Percentiles rank a stretch among this genome's conserved stretches.
These are phyloP conservation scores for Oscarella lobularis DNA, from an alignment of 37 sponge, comb jelly and placozoan genomes.

Conservation along the genomic window DNA sequence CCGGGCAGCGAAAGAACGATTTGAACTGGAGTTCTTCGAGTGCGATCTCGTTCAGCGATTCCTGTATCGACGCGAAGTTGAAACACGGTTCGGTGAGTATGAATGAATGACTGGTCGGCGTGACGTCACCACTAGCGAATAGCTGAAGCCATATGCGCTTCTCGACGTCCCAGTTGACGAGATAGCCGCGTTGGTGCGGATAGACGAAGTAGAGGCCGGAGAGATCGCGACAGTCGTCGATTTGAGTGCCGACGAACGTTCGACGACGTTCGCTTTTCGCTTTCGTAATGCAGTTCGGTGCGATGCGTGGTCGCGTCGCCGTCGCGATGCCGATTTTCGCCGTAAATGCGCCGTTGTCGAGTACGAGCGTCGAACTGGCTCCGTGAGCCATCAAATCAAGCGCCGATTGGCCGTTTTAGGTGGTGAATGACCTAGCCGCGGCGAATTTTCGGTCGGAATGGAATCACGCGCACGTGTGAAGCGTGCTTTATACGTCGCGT, in stretches of 20 bases:
- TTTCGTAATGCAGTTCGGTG: conserved; percentile 77
- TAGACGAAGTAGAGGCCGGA: conserved; percentile 71
- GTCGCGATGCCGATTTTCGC: conserved; percentile 48
- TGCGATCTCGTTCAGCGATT: conserved; percentile 71
- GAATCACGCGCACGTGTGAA: no score
- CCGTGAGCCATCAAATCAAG: no score
- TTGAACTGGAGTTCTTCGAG: conserved; percentile 88
- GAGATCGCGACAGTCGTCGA: conserved; percentile 79
- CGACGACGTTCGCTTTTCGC: conserved; percentile 71
- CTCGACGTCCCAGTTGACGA: conserved; percentile 94
- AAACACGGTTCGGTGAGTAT: conserved; percentile 84
- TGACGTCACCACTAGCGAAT: conserved; percentile 19
- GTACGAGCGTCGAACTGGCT: conserved; percentile 13
- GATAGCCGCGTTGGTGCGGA: conserved; percentile 89
- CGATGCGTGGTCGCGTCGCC: conserved; percentile 18
- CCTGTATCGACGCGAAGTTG: conserved; percentile 87
- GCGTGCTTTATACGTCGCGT: no score
- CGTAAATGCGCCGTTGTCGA: conserved; percentile 76
- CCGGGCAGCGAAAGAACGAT: conserved; percentile 41
- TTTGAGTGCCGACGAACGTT: conserved; percentile 67
- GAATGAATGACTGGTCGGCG: conserved; percentile 26
- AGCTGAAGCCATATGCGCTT: conserved; percentile 84
- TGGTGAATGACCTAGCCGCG: no score
- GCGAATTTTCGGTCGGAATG: no score
- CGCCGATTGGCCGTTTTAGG: no score